Conservation (phyloP, 2,888 invertebrate species). For the Acanthosepion pharaonis region DNA sequence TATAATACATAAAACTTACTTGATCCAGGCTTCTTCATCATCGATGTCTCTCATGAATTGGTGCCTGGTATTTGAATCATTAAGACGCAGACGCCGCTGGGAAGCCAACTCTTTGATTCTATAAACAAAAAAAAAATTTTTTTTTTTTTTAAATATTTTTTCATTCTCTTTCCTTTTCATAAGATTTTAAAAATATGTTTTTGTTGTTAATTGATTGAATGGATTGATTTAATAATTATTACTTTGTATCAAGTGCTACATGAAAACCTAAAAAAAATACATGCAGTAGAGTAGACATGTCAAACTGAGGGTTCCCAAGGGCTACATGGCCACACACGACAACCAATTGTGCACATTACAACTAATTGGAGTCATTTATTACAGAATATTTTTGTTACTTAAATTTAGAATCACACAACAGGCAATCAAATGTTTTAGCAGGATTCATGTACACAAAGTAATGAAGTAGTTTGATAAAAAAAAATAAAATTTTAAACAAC, state of each 20-base stretch:
- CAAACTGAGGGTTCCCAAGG: no score
- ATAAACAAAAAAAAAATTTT: slow-evolving; percentile 48
- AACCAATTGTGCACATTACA: no score
- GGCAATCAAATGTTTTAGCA: no score
- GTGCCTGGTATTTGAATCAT: slow-evolving; percentile 97
- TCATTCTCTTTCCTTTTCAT: neutral
- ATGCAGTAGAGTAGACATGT: no score
- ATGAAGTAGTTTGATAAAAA: no score
- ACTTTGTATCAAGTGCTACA: neutral
- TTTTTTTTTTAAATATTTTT: neutral
- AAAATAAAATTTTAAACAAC: no score
- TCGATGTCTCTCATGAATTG: slow-evolving; percentile 99
- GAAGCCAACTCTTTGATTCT: slow-evolving; percentile 92
- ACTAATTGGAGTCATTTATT: no score
- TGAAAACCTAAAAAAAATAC: no score
- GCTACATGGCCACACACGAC: no score
- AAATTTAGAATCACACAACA: no score
- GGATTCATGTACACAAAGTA: no score
- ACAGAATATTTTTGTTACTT: no score
- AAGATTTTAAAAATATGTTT: neutral
- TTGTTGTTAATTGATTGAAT: neutral
- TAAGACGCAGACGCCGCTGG: slow-evolving; percentile 90
- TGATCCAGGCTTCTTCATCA: slow-evolving; percentile 99
- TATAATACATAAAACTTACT: slow-evolving; percentile 77
- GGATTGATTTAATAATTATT: neutral